These are phyloP conservation scores for Lasioglossum villosulum DNA, from an alignment of 2,888 invertebrate species.

Conservation along the genomic window DNA sequence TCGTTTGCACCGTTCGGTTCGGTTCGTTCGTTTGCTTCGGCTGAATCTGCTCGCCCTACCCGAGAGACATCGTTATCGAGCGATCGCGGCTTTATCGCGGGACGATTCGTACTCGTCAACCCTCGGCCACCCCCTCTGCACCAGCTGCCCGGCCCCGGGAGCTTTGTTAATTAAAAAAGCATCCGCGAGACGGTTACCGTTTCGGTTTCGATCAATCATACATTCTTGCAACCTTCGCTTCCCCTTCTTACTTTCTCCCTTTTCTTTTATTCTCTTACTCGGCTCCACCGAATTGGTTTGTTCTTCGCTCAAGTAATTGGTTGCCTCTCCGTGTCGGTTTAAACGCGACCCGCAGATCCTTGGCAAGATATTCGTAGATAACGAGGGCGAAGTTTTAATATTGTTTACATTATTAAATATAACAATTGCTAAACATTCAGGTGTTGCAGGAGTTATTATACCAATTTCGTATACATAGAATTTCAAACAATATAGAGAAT, in stretches of 20 bases:
- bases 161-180: conserved; percentile 50
- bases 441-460: no score
- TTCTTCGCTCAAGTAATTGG: neutral
- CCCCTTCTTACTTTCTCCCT: neutral
- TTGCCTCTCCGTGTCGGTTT: neutral
- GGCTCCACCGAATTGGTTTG: neutral
- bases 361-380: neutral
- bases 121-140: conserved; percentile 34
- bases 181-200: conserved; percentile 4
- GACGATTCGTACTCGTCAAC: conserved; percentile 47
- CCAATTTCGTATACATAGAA: no score
- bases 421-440: no score
- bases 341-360: neutral
- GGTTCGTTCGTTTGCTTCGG: conserved; percentile 22
- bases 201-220: conserved; percentile 43
- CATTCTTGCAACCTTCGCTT: conserved; percentile 5
- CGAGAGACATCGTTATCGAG: conserved; percentile 68
- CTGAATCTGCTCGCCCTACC: conserved; percentile 50
- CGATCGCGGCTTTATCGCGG: conserved; percentile 63
- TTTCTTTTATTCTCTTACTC: neutral
- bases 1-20: conserved; percentile 68
- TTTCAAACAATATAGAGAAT: no score
- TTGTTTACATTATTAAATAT: no score
- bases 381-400: neutral
- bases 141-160: neutral